phyloP scores from a whole-genome alignment of 1,140 invertebrate species.

The Augochlora pura region DNA sequence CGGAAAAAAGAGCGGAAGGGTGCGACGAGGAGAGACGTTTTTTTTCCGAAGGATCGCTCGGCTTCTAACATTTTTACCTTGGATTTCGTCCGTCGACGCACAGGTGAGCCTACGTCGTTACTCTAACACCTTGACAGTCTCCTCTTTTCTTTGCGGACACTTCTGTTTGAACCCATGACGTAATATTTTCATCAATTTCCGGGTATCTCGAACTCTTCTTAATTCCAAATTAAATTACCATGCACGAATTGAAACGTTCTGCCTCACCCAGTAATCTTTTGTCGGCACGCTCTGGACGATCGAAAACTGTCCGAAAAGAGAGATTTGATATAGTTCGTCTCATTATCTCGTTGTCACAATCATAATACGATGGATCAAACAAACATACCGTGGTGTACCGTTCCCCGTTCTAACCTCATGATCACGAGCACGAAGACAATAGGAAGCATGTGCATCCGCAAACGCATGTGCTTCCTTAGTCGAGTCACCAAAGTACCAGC shows the following conservation, averaged over 20 bases:
- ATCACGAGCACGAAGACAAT: constrained; percentile 30
- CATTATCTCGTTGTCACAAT: too few relatives aligned
- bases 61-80: constrained; percentile 14
- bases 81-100: constrained; percentile 18
- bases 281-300: background rate
- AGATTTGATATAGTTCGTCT: too few relatives aligned
- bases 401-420: constrained; percentile 26
- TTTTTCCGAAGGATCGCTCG: constrained; percentile 28
- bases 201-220: background rate
- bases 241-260: background rate
- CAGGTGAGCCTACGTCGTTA: constrained; percentile 34
- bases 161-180: background rate
- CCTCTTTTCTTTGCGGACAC: background rate
- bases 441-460: background rate
- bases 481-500: constrained; percentile 33
- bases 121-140: background rate
- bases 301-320: too few relatives aligned
- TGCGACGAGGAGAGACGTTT: constrained; percentile 63
- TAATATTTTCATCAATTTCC: background rate
- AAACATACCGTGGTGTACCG: constrained; percentile 14
- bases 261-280: background rate
- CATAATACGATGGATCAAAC: too few relatives aligned
- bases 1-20: constrained; percentile 74
- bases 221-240: background rate
- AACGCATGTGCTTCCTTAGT: constrained; percentile 24